Conservation (phyloP, 2,113 vertebrate species). For the Aspidoscelis tigris region DNA sequence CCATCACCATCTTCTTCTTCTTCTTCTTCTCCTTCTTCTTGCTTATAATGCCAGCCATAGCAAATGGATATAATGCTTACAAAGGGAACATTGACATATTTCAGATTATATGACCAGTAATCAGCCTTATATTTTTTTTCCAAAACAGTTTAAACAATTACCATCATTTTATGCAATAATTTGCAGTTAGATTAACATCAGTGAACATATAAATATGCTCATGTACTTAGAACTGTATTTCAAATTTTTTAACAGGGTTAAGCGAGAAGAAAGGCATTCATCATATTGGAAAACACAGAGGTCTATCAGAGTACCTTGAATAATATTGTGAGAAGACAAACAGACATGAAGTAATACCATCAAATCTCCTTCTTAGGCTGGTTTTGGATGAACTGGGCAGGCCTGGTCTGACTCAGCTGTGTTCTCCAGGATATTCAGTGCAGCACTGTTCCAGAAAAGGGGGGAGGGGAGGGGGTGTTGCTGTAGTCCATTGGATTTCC, state of each 20-base stretch:
- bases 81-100: background rate
- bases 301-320: background rate
- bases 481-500: no score
- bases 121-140: background rate
- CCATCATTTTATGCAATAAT: background rate
- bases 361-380: no score
- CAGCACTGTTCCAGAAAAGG: no score
- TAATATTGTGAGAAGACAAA: background rate
- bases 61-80: background rate
- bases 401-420: no score
- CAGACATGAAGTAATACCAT: background rate
- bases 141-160: constrained; percentile 2
- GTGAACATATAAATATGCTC: background rate
- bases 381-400: no score
- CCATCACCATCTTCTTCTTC: no score
- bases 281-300: background rate
- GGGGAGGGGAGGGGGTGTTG: no score
- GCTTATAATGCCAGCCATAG: background rate
- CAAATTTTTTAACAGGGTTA: background rate
- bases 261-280: background rate
- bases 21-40: no score
- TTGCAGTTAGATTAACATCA: background rate
- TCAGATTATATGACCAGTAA: background rate
- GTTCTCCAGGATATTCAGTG: no score
- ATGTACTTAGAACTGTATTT: background rate